These are phyloP conservation scores for Parnassius mnemosyne DNA, from an alignment of 2,888 invertebrate genomes.

Conservation along the genomic window DNA sequence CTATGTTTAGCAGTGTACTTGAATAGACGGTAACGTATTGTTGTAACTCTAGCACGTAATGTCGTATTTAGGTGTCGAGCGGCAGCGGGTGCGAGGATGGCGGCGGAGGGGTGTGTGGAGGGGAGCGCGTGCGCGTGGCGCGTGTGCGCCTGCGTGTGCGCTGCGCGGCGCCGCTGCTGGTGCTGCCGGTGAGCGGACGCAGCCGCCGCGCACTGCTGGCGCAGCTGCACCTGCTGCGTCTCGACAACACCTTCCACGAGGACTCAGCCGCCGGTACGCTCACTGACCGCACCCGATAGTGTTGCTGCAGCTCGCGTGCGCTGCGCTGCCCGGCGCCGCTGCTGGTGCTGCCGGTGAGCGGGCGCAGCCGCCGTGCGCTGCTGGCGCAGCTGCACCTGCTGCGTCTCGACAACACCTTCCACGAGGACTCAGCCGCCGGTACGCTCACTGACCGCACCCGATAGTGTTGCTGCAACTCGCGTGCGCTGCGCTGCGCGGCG, in stretches of 20 bases:
- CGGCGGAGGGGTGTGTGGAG: slow-evolving; percentile 61
- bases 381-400: slow-evolving; percentile 89
- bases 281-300: slow-evolving; percentile 55
- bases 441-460: slow-evolving; percentile 68
- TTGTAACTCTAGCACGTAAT: too few species aligned
- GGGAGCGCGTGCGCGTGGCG: slow-evolving; percentile 77
- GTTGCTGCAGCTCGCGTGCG: slow-evolving; percentile 36
- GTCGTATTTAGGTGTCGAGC: slow-evolving; percentile 37
- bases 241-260: slow-evolving; percentile 88
- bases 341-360: slow-evolving; percentile 91
- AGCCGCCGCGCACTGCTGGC: slow-evolving; percentile 87
- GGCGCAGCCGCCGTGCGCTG: slow-evolving; percentile 84
- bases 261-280: slow-evolving; percentile 75
- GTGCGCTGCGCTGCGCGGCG: slow-evolving; percentile 36
- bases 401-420: slow-evolving; percentile 88
- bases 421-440: slow-evolving; percentile 47
- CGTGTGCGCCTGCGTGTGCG: slow-evolving; percentile 81
- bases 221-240: slow-evolving; percentile 88
- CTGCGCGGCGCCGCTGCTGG: slow-evolving; percentile 86
- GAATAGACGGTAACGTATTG: too few species aligned
- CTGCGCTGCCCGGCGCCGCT: slow-evolving; percentile 79
- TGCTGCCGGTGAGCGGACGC: slow-evolving; percentile 91
- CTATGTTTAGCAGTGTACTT: too few species aligned
- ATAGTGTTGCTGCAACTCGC: slow-evolving; percentile 83
- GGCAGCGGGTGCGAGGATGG: slow-evolving; percentile 51